Base-by-base conservation (phyloP, 2,113 vertebrate genomes). In the Tor tambroides region DNA sequence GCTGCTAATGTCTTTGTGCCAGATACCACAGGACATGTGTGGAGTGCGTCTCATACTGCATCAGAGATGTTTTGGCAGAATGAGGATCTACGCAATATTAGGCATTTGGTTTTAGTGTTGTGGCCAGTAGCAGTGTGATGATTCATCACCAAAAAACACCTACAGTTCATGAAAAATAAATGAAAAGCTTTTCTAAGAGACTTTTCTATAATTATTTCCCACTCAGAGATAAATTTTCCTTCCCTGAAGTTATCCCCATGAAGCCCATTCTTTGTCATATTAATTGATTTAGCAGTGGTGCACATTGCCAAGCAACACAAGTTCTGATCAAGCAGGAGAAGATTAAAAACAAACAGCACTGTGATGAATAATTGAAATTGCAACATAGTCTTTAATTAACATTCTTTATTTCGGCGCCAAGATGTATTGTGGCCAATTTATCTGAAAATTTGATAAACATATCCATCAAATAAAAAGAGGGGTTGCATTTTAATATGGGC, bases 331-430 rank as follows among this genome's bases (percentile, higher is more conserved):
- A 41, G 80, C 80, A 38, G 56, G 59, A 72, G 85, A 35, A 78
- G 71, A 82, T 85, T 85, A 83, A 87, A 82, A 78, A 76, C 65
- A 61, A 85, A 88, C 79, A 26, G 41, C 10, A 28, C 35, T 5
- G 80, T 10, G 77, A 83, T 87, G 78, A 87, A 87, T 82, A 85
- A 89, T 54, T 78, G 38, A 87, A 87, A 46, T n/a, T 8, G 46
- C 30, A 8, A 76, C 69, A 75, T 51, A 12, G 41, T 28, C 43
- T 74, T 85, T 87, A 87, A 87, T 82, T 85, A 89, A 81, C 83
- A 14, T 43, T 26, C 43, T 26, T 61, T 86, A 61, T 86, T 85
- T 46, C 5, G 38, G 81, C 14, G 15, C 32, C 54, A 82, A 30
- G 32, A 56, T 26, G 35, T 2, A 21, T 54, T 77, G 82, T 81